Percentiles rank a stretch among this genome's conserved stretches.
phyloP scores from a whole-genome alignment of 2,113 vertebrate genomes.

The Eleginops maclovinus region DNA sequence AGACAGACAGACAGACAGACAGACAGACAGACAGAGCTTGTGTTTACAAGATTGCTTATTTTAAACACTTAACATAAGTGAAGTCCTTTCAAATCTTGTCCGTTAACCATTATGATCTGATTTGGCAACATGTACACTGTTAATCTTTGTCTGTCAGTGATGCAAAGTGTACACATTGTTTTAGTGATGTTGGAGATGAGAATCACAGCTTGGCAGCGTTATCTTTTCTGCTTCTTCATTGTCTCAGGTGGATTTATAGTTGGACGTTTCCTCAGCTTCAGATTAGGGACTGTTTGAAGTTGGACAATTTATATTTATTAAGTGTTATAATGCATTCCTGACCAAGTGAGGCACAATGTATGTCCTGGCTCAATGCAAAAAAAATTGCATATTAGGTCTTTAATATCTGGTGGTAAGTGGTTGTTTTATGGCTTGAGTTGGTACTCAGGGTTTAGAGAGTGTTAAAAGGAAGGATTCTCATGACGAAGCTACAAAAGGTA shows the following conservation, averaged over 20 bases:
- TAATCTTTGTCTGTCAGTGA: background rate
- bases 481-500: too few relatives aligned
- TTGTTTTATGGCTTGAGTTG: background rate
- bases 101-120: background rate
- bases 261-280: background rate
- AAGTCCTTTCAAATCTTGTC: background rate
- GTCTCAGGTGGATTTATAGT: constrained; percentile 5
- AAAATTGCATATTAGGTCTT: background rate
- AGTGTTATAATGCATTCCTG: background rate
- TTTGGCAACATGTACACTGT: background rate
- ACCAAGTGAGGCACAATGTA: background rate
- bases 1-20: background rate
- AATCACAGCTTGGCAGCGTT: background rate
- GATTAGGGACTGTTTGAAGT: background rate
- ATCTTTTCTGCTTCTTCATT: background rate
- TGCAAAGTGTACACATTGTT: background rate
- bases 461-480: background rate
- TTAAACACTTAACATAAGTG: background rate
- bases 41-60: background rate
- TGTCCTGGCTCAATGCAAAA: background rate
- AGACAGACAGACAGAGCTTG: background rate
- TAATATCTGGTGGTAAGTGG: background rate
- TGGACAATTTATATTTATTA: background rate
- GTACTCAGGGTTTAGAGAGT: background rate
- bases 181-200: background rate